Evolutionary conservation across 2,113 vertebrate genomes (phyloP).

Genomic region (Shinisaurus crocodilurus): DNA sequence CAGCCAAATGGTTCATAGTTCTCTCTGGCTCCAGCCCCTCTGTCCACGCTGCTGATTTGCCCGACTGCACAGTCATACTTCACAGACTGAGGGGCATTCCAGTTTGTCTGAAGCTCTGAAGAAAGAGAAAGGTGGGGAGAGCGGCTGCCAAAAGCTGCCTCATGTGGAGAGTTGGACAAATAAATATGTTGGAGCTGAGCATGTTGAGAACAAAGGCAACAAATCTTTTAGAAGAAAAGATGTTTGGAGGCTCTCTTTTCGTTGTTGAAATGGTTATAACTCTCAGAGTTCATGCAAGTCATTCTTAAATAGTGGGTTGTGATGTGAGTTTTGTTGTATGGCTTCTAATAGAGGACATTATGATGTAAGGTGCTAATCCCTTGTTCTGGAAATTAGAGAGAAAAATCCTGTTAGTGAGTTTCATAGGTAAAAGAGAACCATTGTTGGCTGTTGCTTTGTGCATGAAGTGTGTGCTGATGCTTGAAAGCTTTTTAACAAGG

Average conservation of each 20-base stretch:
- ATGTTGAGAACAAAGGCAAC: neutral
- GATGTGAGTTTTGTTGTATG: neutral
- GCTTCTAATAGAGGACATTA: neutral
- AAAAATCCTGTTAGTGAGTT: neutral
- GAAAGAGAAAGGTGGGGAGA: neutral
- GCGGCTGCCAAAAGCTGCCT: neutral
- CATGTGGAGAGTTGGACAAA: neutral
- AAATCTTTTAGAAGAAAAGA: neutral
- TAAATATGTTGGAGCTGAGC: neutral
- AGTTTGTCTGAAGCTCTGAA: neutral
- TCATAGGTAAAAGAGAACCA: conserved; percentile 1
- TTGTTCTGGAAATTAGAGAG: neutral
- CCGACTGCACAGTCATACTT: neutral
- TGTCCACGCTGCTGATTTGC: neutral
- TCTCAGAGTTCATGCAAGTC: neutral
- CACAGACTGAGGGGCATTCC: neutral
- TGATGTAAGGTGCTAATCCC: neutral
- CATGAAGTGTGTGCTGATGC: neutral
- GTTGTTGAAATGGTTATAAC: neutral
- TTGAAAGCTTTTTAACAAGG: neutral
- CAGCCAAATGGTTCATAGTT: neutral
- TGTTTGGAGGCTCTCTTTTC: neutral
- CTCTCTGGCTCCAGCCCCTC: neutral
- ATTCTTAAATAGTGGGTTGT: neutral
- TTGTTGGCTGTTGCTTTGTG: neutral